Base-by-base conservation (phyloP, 2,113 vertebrate species). In the Aegithalos caudatus region DNA sequence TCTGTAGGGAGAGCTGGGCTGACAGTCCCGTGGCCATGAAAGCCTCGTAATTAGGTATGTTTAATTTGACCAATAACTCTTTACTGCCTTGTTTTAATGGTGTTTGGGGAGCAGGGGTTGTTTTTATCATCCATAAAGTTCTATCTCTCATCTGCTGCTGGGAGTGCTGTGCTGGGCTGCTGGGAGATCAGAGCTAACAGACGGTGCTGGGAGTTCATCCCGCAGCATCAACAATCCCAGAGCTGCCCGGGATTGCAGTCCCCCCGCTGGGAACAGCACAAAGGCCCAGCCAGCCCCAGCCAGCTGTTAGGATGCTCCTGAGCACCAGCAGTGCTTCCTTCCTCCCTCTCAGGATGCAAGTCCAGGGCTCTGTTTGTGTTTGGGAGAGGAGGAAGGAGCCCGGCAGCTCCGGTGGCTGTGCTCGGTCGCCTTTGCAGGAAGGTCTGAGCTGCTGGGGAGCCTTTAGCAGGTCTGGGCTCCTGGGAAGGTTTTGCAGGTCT, bases 311-410 rank as follows among this genome's bases (percentile, higher is more conserved):
- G 42, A 28, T 60, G 16, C 86, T 81, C 71, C 73, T 22, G 76
- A 92, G 86, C 86, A 15, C 65, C 40, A 87, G 91, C 94, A 60
- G 5, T 0, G 61, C 69, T 97, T 96, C 95, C 95, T 96, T 93
- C 94, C 95, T 92, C 80, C 81, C 38, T 37, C 73, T 81, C 91
- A 91, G 95, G 91, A 96, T 94, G 91, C 88, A 25, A 74, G 82
- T 67, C 91, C 40, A 28, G 5, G 24, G 67, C 78, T 94, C 42
- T 94, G 88, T 93, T 94, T 94, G 89, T 69, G 77, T 92, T 51
- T 74, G 81, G 71, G 89, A 88, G 85, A 83, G 76, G 83, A 94
- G 94, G 95, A 97, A 96, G 82, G 92, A 96, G 86, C 18, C 90
- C 27, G 3, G 92, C 76, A 25, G 86, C 71, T 83, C 83, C 0